Evolutionary conservation across 2,888 invertebrate species (phyloP).

Genomic region (Platynereis dumerilii): DNA sequence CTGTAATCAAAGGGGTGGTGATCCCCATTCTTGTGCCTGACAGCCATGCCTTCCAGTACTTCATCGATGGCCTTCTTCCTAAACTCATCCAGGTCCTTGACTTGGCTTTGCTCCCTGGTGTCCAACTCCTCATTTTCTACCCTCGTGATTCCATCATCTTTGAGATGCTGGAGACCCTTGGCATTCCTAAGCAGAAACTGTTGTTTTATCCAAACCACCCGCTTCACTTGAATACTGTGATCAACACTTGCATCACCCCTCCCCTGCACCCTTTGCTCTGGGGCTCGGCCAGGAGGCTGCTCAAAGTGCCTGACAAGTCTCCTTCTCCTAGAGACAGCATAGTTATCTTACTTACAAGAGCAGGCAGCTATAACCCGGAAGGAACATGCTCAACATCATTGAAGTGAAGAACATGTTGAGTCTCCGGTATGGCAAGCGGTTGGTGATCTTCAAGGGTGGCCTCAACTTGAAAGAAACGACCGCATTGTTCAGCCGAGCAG

Average conservation of each 20-base stretch:
- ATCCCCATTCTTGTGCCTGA: slow-evolving; percentile 29
- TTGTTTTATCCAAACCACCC: slow-evolving; percentile 7
- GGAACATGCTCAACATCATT: slow-evolving; percentile 20
- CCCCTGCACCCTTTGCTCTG: slow-evolving; percentile 26
- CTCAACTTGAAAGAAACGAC: slow-evolving; percentile 11
- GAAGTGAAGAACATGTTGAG: slow-evolving; percentile 15
- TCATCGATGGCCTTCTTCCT: slow-evolving; percentile 34
- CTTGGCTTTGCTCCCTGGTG: slow-evolving; percentile 4
- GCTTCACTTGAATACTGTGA: slow-evolving; percentile 2
- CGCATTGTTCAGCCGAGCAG: slow-evolving; percentile 19
- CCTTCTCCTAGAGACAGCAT: background rate
- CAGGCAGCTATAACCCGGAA: slow-evolving; percentile 14
- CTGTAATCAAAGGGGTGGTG: background rate
- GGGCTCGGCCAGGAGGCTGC: slow-evolving; percentile 13
- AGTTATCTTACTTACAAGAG: slow-evolving; percentile 22
- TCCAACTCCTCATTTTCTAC: slow-evolving; percentile 17
- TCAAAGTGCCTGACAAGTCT: background rate
- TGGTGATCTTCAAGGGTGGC: slow-evolving; percentile 19
- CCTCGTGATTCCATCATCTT: slow-evolving; percentile 21
- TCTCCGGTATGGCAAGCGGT: slow-evolving; percentile 8
- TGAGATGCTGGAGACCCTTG: slow-evolving; percentile 21
- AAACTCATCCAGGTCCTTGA: slow-evolving; percentile 28
- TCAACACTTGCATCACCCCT: slow-evolving; percentile 27
- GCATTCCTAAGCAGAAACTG: slow-evolving; percentile 16
- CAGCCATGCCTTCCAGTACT: slow-evolving; percentile 30